Percentiles rank a stretch among this genome's conserved stretches.
phyloP scores from a whole-genome alignment of 2,797 vertebrate genomes.

The Oreochromis mossambicus region DNA sequence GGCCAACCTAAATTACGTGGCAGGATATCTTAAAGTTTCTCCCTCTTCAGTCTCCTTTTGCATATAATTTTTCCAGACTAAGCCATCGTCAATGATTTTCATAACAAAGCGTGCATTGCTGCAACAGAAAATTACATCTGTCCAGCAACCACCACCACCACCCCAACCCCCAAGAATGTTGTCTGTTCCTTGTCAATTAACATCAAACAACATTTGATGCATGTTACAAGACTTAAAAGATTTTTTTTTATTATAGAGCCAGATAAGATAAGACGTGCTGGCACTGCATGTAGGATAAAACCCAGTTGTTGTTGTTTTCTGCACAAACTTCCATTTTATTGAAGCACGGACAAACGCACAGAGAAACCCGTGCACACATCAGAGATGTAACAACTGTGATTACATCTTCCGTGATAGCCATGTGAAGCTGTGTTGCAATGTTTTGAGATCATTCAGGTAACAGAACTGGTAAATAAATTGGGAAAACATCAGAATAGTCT shows the following conservation, averaged over 20 bases:
- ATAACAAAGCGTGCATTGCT: not conserved
- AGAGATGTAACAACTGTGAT: not conserved
- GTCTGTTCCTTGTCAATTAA: not conserved
- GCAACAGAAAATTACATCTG: not conserved
- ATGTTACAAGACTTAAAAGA: not conserved
- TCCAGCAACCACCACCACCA: not conserved
- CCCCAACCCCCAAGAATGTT: not conserved
- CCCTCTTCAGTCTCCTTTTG: not conserved
- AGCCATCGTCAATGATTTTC: not conserved
- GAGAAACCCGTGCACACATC: not conserved
- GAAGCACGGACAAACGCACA: not conserved
- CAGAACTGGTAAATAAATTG: not conserved
- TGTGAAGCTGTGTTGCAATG: not conserved
- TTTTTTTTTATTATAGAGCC: not conserved
- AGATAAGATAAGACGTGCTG: not conserved
- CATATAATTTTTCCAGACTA: not conserved
- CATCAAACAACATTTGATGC: not conserved
- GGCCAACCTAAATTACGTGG: not conserved
- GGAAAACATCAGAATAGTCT: fast-evolving
- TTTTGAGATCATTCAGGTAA: not conserved
- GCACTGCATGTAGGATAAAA: not conserved
- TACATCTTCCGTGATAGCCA: not conserved
- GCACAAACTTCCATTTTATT: not conserved
- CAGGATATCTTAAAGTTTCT: not conserved
- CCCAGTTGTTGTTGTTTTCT: not conserved